These are phyloP conservation scores for Ganaspis brasiliensis DNA, from an alignment of 2,888 invertebrate species.

Conservation along the genomic window DNA sequence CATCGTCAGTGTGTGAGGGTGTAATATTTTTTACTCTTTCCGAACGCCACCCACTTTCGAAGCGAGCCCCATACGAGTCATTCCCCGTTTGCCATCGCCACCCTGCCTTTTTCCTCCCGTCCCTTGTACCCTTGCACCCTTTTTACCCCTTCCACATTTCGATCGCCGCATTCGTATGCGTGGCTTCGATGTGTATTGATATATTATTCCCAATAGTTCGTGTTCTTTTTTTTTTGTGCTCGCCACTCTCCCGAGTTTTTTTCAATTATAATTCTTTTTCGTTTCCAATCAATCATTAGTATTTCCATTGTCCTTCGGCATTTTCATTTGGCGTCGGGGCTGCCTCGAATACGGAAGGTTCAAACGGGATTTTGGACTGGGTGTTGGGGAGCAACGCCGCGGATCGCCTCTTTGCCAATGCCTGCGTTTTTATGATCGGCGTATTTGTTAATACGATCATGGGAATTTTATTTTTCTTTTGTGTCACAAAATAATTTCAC, in stretches of 20 bases:
- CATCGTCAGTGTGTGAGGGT: slow-evolving; percentile 74
- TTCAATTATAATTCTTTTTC: slow-evolving; percentile 81
- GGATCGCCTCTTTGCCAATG: slow-evolving; percentile 59
- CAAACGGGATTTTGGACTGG: slow-evolving; percentile 61
- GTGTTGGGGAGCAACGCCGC: slow-evolving; percentile 67
- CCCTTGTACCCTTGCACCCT: slow-evolving; percentile 60
- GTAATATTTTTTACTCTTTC: slow-evolving; percentile 79
- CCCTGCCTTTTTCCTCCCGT: slow-evolving; percentile 52
- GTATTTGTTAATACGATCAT: slow-evolving; percentile 78
- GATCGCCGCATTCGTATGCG: slow-evolving; percentile 78
- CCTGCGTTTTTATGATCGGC: slow-evolving; percentile 61
- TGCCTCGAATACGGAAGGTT: slow-evolving; percentile 64
- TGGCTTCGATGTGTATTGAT: slow-evolving; percentile 81
- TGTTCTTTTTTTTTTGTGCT: slow-evolving; percentile 73
- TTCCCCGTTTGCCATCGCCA: slow-evolving; percentile 62
- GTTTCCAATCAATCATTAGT: slow-evolving; percentile 81
- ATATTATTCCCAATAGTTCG: slow-evolving; percentile 81
- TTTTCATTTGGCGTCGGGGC: slow-evolving; percentile 79
- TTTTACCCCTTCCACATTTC: slow-evolving; percentile 53
- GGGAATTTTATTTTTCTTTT: slow-evolving; percentile 78
- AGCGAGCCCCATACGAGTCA: slow-evolving; percentile 54
- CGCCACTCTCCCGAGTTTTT: slow-evolving; percentile 77
- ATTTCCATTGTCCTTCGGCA: slow-evolving; percentile 81
- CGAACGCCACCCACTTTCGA: slow-evolving; percentile 65
- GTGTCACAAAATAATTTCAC: slow-evolving; percentile 47